Evolutionary conservation across 64 coral and sea anemone genomes (phyloP).

Genomic region (Dendrophyllia cribrosa): DNA sequence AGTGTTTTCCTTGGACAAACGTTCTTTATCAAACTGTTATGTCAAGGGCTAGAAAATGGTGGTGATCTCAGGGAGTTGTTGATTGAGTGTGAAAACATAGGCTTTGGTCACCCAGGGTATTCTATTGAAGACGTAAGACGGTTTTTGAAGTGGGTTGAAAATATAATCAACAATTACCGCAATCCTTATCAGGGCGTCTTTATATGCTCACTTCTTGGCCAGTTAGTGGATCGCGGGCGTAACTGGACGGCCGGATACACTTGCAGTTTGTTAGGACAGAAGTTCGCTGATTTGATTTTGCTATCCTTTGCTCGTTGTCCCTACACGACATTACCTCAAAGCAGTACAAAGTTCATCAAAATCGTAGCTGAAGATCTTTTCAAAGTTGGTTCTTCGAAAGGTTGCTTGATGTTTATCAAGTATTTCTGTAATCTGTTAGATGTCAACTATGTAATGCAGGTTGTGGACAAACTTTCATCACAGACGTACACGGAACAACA

Average conservation of each 20-base stretch:
- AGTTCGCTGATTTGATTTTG: neutral
- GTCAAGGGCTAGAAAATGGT: neutral
- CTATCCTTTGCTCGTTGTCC: neutral
- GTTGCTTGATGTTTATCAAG: neutral
- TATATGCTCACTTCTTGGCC: slow-evolving; percentile 52
- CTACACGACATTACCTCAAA: neutral
- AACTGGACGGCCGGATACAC: neutral
- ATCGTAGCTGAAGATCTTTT: slow-evolving; percentile 27
- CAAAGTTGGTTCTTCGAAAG: neutral
- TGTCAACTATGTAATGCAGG: neutral
- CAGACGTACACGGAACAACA: neutral
- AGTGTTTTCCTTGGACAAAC: slow-evolving; percentile 46
- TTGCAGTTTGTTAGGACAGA: neutral
- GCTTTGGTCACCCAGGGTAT: slow-evolving; percentile 43
- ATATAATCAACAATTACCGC: neutral
- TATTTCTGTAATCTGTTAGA: slow-evolving; percentile 19
- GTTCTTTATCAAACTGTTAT: slow-evolving; percentile 34
- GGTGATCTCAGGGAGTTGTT: slow-evolving; percentile 6
- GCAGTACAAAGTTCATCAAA: neutral
- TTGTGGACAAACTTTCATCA: neutral
- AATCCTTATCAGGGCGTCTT: neutral
- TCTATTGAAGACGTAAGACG: neutral
- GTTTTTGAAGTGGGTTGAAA: slow-evolving; percentile 23
- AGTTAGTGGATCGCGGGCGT: neutral
- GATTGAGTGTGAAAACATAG: slow-evolving; percentile 67